A percentile compares a stretch with the other conserved stretches of the same genome.
These are phyloP conservation scores for Macroramphosus scolopax DNA, from an alignment of 2,797 vertebrate species.

Conservation along the genomic window DNA sequence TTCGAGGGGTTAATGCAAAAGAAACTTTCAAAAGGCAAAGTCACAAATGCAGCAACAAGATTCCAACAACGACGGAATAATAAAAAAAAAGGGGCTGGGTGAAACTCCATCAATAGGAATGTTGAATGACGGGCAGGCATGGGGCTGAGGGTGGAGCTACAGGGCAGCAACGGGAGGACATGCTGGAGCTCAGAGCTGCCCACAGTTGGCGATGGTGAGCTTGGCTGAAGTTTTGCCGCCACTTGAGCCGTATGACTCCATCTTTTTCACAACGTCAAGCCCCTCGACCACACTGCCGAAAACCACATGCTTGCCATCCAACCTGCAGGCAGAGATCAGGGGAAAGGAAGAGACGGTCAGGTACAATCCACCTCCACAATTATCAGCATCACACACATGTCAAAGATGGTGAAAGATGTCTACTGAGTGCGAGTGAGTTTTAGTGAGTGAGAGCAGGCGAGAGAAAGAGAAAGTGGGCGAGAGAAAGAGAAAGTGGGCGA, in stretches of 20 bases:
- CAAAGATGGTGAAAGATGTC: no score
- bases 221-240: conserved; percentile 80
- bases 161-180: conserved; percentile 1
- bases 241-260: conserved; percentile 74
- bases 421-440: no score
- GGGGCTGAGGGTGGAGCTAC: conserved; percentile 29
- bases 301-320: conserved; percentile 92
- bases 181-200: conserved; percentile 71
- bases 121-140: conserved; percentile 27
- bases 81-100: not conserved
- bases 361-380: no score
- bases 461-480: no score
- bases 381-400: no score
- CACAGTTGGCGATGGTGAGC: conserved; percentile 81
- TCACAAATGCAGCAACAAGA: conserved; percentile 65
- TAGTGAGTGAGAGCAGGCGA: no score
- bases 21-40: conserved; percentile 64
- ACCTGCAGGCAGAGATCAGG: conserved; percentile 69
- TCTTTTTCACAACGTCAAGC: conserved; percentile 70
- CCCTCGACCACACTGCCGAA: conserved; percentile 85
- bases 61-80: conserved; percentile 37
- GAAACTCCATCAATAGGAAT: conserved; percentile 59
- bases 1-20: conserved; percentile 62
- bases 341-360: no score
- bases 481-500: no score